phyloP scores from a whole-genome alignment of 2,888 invertebrate species.

The Hydraecia micacea region DNA sequence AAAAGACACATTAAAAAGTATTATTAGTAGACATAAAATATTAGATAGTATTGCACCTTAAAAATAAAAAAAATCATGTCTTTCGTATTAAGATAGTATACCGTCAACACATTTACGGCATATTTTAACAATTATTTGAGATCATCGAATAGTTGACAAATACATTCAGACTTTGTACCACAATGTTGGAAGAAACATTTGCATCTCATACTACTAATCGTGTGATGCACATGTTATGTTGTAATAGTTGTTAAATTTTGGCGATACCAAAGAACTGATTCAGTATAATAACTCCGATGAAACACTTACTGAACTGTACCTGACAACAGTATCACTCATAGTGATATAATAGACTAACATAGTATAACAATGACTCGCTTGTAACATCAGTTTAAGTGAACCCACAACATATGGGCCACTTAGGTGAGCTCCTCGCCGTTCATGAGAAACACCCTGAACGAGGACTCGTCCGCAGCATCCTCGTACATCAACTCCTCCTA shows the following conservation, averaged over 20 bases:
- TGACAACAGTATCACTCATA: conserved; percentile 69
- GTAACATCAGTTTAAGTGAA: conserved; percentile 39
- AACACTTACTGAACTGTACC: conserved; percentile 67
- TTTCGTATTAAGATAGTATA: conserved; percentile 51
- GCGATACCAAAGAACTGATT: conserved; percentile 62
- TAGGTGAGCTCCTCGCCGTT: conserved; percentile 82
- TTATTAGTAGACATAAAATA: conserved; percentile 52
- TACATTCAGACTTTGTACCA: conserved; percentile 66
- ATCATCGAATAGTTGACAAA: conserved; percentile 69
- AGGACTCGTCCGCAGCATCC: conserved; percentile 84
- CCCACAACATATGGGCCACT: conserved; percentile 19
- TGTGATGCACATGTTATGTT: conserved; percentile 25
- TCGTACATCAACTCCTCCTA: conserved; percentile 88
- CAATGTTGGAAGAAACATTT: conserved; percentile 39
- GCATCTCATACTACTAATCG: neutral
- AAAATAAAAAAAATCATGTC: conserved; percentile 58
- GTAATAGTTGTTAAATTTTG: conserved; percentile 9
- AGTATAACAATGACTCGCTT: conserved; percentile 65
- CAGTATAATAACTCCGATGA: conserved; percentile 71
- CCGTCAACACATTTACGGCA: conserved; percentile 36
- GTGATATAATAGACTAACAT: conserved; percentile 65
- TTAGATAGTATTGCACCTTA: conserved; percentile 66
- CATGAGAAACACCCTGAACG: conserved; percentile 85
- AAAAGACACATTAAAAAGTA: conserved; percentile 49
- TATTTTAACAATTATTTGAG: conserved; percentile 57